These are phyloP conservation scores for Platorchestia sp. DNA, from an alignment of 1,140 invertebrate species.

Conservation along the genomic window DNA sequence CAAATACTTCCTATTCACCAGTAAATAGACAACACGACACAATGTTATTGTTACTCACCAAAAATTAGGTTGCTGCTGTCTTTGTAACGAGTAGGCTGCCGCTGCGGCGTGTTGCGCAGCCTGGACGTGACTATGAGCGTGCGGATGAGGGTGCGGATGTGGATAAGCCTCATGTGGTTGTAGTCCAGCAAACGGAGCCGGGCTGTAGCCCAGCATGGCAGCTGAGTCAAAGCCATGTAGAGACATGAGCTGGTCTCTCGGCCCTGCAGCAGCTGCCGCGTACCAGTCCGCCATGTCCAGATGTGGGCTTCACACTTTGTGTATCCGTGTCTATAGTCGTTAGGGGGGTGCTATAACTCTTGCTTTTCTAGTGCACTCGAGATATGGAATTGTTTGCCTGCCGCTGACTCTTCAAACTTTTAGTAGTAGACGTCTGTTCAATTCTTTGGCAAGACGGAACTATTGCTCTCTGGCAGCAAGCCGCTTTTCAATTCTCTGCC, in stretches of 20 bases:
- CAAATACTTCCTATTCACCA: neutral
- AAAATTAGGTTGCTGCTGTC: slow-evolving; percentile 44
- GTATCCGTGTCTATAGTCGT: neutral
- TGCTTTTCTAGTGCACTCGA: neutral
- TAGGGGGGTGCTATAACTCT: neutral
- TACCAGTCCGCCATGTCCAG: slow-evolving; percentile 36
- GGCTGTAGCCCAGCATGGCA: slow-evolving; percentile 33
- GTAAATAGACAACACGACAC: neutral
- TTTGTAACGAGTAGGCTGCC: neutral
- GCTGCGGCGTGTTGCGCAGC: slow-evolving; percentile 22
- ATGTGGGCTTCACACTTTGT: neutral
- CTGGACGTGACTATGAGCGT: slow-evolving; percentile 38
- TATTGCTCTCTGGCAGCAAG: too few species aligned
- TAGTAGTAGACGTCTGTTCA: too few species aligned
- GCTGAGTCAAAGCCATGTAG: slow-evolving; percentile 44
- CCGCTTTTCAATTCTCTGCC: too few species aligned
- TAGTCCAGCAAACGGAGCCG: neutral
- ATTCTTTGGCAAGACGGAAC: too few species aligned
- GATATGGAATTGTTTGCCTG: neutral
- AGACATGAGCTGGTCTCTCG: slow-evolving; percentile 35
- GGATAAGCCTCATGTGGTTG: slow-evolving; percentile 33
- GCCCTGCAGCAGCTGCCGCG: slow-evolving; percentile 6
- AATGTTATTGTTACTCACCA: neutral
- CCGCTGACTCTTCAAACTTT: neutral
- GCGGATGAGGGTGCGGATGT: slow-evolving; percentile 40